Conservation (phyloP, 2,113 vertebrate species). For the Cynocephalus volans region DNA sequence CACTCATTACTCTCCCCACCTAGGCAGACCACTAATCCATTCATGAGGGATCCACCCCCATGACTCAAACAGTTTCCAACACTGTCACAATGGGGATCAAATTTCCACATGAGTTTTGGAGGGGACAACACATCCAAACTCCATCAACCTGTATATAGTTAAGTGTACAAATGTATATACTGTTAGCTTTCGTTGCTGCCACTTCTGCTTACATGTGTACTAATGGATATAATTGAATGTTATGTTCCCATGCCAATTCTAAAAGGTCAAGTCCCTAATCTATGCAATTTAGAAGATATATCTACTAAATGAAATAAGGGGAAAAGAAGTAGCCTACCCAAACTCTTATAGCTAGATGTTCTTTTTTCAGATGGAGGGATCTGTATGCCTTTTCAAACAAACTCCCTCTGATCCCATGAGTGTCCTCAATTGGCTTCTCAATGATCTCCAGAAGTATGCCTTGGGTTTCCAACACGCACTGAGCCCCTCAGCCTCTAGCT, state of each 20-base stretch:
- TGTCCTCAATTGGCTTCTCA: slow-evolving; percentile 77
- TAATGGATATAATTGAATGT: slow-evolving; percentile 51
- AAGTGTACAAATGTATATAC: slow-evolving; percentile 11
- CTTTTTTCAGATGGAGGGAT: slow-evolving; percentile 80
- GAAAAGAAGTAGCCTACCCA: slow-evolving; percentile 53
- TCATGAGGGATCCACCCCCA: too few species aligned
- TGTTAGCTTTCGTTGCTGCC: slow-evolving; percentile 33
- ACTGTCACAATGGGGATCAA: too few species aligned
- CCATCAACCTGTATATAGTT: background rate
- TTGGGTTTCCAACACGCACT: slow-evolving; percentile 84
- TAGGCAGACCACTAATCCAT: too few species aligned
- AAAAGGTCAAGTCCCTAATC: slow-evolving; percentile 41
- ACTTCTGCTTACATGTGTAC: background rate
- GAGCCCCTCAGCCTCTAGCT: slow-evolving; percentile 75
- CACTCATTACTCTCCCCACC: too few species aligned
- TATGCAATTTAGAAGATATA: background rate
- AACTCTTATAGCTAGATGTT: slow-evolving; percentile 69
- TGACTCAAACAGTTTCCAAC: too few species aligned
- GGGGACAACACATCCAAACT: too few species aligned
- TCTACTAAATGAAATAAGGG: slow-evolving; percentile 69
- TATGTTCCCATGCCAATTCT: background rate
- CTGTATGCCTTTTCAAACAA: slow-evolving; percentile 85
- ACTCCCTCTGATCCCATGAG: slow-evolving; percentile 80
- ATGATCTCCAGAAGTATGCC: slow-evolving; percentile 84
- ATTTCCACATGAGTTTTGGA: too few species aligned